phyloP scores from a whole-genome alignment of 2,888 invertebrate genomes.

The Stenodera caucasica region DNA sequence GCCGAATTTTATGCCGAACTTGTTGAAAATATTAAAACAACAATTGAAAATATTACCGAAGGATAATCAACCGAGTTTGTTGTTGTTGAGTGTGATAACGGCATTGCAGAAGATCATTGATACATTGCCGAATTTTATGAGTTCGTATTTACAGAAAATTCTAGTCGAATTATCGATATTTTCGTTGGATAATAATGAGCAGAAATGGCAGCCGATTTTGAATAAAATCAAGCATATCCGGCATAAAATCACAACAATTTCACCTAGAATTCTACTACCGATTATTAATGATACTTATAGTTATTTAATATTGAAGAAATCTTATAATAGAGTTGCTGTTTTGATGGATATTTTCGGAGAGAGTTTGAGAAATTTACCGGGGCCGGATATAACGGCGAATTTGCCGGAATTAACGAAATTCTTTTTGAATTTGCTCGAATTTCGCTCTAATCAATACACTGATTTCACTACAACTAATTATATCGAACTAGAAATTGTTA shows the following conservation, averaged over 20 bases:
- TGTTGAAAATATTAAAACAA: slow-evolving; percentile 66
- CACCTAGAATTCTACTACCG: slow-evolving; percentile 78
- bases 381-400: slow-evolving; percentile 62
- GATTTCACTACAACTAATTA: slow-evolving; percentile 57
- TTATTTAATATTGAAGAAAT: slow-evolving; percentile 61
- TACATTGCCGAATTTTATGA: slow-evolving; percentile 79
- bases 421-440: slow-evolving; percentile 72
- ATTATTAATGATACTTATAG: slow-evolving; percentile 69
- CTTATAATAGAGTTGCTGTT: slow-evolving; percentile 66
- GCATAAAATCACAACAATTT: slow-evolving; percentile 67
- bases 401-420: slow-evolving; percentile 72
- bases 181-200: slow-evolving; percentile 53
- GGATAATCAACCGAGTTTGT: slow-evolving; percentile 62
- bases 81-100: slow-evolving; percentile 74
- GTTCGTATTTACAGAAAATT: slow-evolving; percentile 78
- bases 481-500: slow-evolving; percentile 75
- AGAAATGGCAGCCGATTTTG: slow-evolving; percentile 60
- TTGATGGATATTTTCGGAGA: slow-evolving; percentile 78
- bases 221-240: slow-evolving; percentile 65
- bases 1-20: slow-evolving; percentile 77
- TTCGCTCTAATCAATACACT: slow-evolving; percentile 61
- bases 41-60: slow-evolving; percentile 63
- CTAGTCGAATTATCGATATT: slow-evolving; percentile 67
- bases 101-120: slow-evolving; percentile 82
- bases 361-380: slow-evolving; percentile 66